Evolutionary conservation across 2,113 vertebrate genomes (phyloP), one percentile per base, ranked within the genome.

Genomic region (Cavia porcellus): DNA sequence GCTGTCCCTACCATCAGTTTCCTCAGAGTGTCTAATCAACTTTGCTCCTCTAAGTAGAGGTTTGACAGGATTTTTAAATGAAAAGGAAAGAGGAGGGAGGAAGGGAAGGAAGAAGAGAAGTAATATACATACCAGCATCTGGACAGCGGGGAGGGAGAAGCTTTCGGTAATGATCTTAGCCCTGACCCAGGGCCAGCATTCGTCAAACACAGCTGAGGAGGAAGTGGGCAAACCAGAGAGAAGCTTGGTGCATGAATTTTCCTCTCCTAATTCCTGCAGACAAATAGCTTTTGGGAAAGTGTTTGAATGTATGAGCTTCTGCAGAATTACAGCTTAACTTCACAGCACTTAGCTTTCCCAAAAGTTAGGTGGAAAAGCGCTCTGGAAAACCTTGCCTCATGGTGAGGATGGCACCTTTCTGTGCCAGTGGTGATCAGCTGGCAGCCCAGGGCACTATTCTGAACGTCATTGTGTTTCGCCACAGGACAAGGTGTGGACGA

Each of bases 1-100:
- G 99, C 99, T 98, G 99, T 99, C 50, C 99, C 99, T 88, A 99
- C 98, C 94, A 99, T 99, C 98, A 99, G 98, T 92, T 99, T 99
- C 19, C 3, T 81, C 81, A 57, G 28, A 62, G 77, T 87, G 57
- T 84, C 32, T 22, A 1, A 61, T 68, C 82, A 72, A 32, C 92
- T 47, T 52, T 87, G 59, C 66, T 84, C 20, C n/a, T 89, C 38
- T 79, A 85, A 86, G 32, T 62, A 62, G 52, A 79, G 47, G 55
- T 70, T 87, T 38, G 61, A 72, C 15, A 47, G 12, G 20, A 19
- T 80, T 94, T 96, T 89, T 24, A 82, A 88, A 15, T 32, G 32
- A 62, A 68, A 20, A 82, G 47, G 24, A 75, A 55, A 19, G 85
- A 50, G 17, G 20, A 47, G 35, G n/a, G 47, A 79, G 24, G 12